Conservation (phyloP, 2,113 vertebrate genomes). For the Hystrix cristata region DNA sequence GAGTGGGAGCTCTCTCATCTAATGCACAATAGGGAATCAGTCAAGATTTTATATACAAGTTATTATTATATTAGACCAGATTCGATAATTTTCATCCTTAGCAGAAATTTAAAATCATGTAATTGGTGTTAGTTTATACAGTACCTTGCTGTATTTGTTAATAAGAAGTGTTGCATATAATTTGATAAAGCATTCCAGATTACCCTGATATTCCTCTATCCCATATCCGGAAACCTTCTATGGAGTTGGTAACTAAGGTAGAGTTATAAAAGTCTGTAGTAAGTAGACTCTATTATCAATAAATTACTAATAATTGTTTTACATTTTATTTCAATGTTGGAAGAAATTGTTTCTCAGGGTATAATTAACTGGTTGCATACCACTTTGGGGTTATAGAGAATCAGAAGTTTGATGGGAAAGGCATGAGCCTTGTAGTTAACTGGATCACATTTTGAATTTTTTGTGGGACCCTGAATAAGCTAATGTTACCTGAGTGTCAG, state of each 20-base stretch:
- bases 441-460: not conserved
- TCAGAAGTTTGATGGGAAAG: not conserved
- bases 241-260: not conserved
- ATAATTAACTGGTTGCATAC: not conserved
- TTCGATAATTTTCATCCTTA: slow-evolving; percentile 54
- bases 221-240: not conserved
- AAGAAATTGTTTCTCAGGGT: not conserved
- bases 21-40: not conserved
- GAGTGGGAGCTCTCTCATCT: not conserved
- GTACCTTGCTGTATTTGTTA: slow-evolving; percentile 32
- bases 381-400: not conserved
- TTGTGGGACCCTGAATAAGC: not conserved
- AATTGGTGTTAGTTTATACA: not conserved
- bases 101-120: slow-evolving; percentile 28
- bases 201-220: not conserved
- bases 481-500: not conserved
- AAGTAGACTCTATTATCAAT: not conserved
- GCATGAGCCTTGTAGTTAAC: not conserved
- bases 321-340: not conserved
- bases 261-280: slow-evolving; percentile 1
- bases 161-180: not conserved
- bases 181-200: not conserved
- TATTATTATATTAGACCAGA: slow-evolving; percentile 33
- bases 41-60: slow-evolving; percentile 49
- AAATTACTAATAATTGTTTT: not conserved